Evolutionary conservation across 2,113 vertebrate genomes (phyloP).

Genomic region (Gambusia holbrooki): DNA sequence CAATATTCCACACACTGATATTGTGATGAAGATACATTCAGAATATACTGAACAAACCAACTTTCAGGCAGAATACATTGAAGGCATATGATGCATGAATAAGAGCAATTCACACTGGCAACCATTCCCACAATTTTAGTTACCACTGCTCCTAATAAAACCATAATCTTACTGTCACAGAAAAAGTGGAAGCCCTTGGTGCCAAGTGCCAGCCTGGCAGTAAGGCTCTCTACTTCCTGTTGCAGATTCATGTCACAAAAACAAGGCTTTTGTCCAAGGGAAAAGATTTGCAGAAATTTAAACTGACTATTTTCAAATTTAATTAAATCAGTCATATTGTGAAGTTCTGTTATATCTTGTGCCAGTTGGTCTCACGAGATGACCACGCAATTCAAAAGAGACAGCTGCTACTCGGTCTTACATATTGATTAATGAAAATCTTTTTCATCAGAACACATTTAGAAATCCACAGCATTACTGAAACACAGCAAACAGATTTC

Average conservation of each 20-base stretch:
- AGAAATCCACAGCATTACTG: background rate
- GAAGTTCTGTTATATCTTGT: background rate
- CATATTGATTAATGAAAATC: background rate
- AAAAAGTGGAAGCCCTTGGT: too few relatives aligned
- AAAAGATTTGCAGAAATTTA: background rate
- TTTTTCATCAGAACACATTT: slow-evolving; percentile 2
- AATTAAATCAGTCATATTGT: background rate
- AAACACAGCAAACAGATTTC: slow-evolving; percentile 33
- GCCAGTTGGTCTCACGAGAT: background rate
- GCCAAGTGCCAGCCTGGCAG: background rate
- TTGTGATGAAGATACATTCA: too few relatives aligned
- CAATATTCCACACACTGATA: too few relatives aligned
- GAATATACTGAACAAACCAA: too few relatives aligned
- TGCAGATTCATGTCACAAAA: background rate
- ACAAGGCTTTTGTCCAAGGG: background rate
- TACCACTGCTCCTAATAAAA: background rate
- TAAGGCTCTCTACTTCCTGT: background rate
- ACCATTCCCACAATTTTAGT: background rate
- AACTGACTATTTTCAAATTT: background rate
- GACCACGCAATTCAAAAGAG: background rate
- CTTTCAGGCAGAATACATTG: background rate
- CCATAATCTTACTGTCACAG: background rate
- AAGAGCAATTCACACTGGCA: background rate
- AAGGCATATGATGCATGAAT: background rate
- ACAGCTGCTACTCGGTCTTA: background rate